Evolutionary conservation across 2,797 vertebrate genomes (phyloP), one percentile per base, ranked within the genome.

Genomic region (Gephyroberyx darwinii): DNA sequence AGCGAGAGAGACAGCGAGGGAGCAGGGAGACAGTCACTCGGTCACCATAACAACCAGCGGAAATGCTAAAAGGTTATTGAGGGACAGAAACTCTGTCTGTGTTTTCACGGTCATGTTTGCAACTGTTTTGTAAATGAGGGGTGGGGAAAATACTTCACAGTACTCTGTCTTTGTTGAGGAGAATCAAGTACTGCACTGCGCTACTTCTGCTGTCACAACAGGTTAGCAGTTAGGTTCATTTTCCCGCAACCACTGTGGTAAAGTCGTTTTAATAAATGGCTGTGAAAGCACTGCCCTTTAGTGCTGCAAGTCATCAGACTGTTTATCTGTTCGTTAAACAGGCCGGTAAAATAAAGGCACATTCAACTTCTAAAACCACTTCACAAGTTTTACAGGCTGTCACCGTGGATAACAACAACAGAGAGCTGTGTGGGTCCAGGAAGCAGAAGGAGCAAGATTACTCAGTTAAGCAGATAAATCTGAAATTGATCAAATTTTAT

Each of bases 301-400:
- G n/a, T 62, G 35, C 58, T 66, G 37, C 30, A 73, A 74, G 30
- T 65, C 82, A 88, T 87, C 83, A 78, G 64, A 69, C 62, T 71
- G 65, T 88, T 84, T 84, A 80, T 69, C 56, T 75, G 48, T 69
- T 87, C 81, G 78, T 86, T 72, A 81, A 54, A 22, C 65, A 65
- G 22, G 63, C 14, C 10, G 39, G 39, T 10, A 47, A 47, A 47
- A 47, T 47, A 47, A 16, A 47, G 39, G 39, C 64, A 60, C 48
- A 17, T 43, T 37, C 8, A n/a, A 71, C 73, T 84, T 71, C 64
- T 7, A 39, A 74, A 62, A 58, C 75, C 75, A 66, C 72, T 71
- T 41, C 12, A 52, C 9, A 62, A 55, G 39, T 69, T 72, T 50
- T 54, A 56, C 61, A 73, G 26, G 67, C 55, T 71, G 75, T 55